Percentiles rank a stretch among this genome's conserved stretches.
phyloP scores from a whole-genome alignment of 2,113 vertebrate genomes.

The Eulacestoma nigropectus region DNA sequence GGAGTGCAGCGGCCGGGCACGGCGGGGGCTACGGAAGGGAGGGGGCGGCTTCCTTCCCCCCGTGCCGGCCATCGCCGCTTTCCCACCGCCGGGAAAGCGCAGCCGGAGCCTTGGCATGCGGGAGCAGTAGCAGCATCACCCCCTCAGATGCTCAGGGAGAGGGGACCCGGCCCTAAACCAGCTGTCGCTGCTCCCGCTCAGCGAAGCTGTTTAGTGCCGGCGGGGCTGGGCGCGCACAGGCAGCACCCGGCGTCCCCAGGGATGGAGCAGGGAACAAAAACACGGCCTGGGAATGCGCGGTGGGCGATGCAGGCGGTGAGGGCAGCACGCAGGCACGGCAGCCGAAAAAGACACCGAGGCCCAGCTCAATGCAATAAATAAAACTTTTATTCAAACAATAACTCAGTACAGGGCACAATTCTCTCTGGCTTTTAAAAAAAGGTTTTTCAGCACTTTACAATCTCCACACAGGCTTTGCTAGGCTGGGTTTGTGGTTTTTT shows the following conservation, averaged over 20 bases:
- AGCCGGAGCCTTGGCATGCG: not conserved
- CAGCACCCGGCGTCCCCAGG: not conserved
- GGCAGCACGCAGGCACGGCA: slow-evolving; percentile 24
- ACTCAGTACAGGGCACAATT: slow-evolving; percentile 77
- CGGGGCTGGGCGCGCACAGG: not conserved
- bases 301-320: not conserved
- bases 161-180: not conserved
- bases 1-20: not conserved
- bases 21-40: not conserved
- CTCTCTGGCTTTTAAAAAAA: slow-evolving; percentile 62
- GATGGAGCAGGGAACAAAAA: not conserved
- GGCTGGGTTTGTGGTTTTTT: not conserved
- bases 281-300: not conserved
- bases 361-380: slow-evolving; percentile 78
- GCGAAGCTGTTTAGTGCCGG: slow-evolving; percentile 19
- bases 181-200: not conserved
- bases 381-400: slow-evolving; percentile 81
- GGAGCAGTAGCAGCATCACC: not conserved
- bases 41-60: slow-evolving; percentile 4
- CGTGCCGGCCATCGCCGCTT: not conserved
- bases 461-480: slow-evolving; percentile 54
- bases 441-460: slow-evolving; percentile 61
- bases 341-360: slow-evolving; percentile 60
- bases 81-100: not conserved
- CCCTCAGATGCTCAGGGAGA: rapidly evolving